Percentiles rank a stretch among this genome's conserved stretches.
These are phyloP conservation scores for Steatornis caripensis DNA, from an alignment of 2,113 vertebrate species.

Conservation along the genomic window DNA sequence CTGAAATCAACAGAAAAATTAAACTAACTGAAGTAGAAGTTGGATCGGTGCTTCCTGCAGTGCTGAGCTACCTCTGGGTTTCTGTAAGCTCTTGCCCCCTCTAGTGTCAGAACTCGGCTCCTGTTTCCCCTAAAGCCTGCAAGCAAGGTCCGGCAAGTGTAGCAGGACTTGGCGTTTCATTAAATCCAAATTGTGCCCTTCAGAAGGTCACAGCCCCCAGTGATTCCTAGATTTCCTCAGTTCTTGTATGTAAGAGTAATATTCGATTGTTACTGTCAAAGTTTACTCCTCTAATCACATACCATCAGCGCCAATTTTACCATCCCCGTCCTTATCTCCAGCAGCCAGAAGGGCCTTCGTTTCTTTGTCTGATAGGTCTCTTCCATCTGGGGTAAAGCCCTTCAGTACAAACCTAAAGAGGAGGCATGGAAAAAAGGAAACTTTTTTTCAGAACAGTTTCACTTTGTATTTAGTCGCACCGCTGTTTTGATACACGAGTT, in stretches of 20 bases:
- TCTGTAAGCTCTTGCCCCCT: conserved; percentile 23
- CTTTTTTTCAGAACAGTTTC: background rate
- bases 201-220: background rate
- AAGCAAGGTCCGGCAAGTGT: background rate
- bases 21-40: background rate
- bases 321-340: conserved; percentile 96
- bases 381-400: conserved; percentile 82
- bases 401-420: conserved; percentile 84
- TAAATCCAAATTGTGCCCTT: background rate
- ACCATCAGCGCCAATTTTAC: conserved; percentile 94
- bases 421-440: background rate
- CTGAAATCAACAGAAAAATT: background rate
- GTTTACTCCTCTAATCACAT: conserved; percentile 35
- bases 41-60: background rate
- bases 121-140: background rate
- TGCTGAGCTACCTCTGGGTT: background rate
- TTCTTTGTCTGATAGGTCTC: conserved; percentile 89
- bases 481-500: background rate
- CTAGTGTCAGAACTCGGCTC: conserved; percentile 1
- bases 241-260: background rate
- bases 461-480: background rate
- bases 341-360: conserved; percentile 87
- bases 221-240: background rate
- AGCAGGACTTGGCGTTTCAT: background rate
- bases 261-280: background rate